These are phyloP conservation scores for Solenodon paradoxus DNA, from an alignment of 2,113 vertebrate species.

Conservation along the genomic window DNA sequence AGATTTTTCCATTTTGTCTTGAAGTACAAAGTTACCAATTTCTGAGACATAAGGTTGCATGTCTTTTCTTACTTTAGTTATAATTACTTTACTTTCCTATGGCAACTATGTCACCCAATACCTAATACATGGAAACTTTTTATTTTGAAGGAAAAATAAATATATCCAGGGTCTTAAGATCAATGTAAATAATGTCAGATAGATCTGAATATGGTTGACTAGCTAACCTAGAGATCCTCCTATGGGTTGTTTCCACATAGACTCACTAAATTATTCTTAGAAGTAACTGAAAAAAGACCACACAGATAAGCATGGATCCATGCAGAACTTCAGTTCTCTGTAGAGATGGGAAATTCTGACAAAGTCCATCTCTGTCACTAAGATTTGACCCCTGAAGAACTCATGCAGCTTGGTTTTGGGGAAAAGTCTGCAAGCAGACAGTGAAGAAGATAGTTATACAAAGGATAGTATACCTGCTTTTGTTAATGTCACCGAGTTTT, in stretches of 20 bases:
- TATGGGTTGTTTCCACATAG: not conserved
- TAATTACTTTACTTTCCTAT: not conserved
- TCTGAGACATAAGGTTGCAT: not conserved
- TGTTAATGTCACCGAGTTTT: not conserved
- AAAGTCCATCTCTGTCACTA: not conserved
- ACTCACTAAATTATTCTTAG: not conserved
- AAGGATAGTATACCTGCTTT: not conserved
- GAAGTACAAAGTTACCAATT: not conserved
- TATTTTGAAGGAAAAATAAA: not conserved
- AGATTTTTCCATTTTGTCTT: not conserved
- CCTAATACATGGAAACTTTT: not conserved
- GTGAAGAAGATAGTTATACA: not conserved
- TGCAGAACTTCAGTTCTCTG: not conserved
- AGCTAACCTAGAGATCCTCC: not conserved
- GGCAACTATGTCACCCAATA: not conserved
- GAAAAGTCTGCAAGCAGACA: not conserved
- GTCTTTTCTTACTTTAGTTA: not conserved
- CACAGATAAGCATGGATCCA: not conserved
- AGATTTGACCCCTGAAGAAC: not conserved
- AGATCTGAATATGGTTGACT: not conserved
- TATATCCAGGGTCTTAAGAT: not conserved
- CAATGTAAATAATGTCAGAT: not conserved
- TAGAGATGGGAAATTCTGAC: not conserved
- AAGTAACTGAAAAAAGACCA: not conserved
- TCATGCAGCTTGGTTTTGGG: accelerated